Evolutionary conservation across 1,140 invertebrate species (phyloP).

Genomic region (Tetramorium simillimum): DNA sequence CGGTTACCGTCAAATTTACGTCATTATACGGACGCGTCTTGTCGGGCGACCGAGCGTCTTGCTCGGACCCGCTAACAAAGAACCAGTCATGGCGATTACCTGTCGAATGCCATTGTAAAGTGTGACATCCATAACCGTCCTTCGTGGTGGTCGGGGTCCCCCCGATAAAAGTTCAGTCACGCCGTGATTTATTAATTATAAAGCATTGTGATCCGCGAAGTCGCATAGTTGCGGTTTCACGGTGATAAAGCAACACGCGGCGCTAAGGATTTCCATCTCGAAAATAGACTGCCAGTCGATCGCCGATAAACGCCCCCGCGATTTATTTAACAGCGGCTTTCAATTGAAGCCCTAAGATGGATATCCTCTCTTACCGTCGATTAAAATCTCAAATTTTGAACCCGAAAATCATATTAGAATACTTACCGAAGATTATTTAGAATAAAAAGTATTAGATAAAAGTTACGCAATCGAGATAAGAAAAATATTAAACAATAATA

Average conservation of each 20-base stretch:
- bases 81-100: conserved; percentile 55
- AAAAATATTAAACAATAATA: neutral
- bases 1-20: conserved; percentile 29
- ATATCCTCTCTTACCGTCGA: neutral
- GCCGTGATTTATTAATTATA: conserved; percentile 61
- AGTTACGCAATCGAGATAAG: neutral
- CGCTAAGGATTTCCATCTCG: conserved; percentile 54
- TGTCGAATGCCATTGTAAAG: conserved; percentile 55
- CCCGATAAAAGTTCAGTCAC: conserved; percentile 58
- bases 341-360: conserved; percentile 2
- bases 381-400: neutral
- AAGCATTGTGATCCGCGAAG: conserved; percentile 59
- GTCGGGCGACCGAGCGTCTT: conserved; percentile 28
- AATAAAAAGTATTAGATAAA: neutral
- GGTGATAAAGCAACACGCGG: conserved; percentile 53
- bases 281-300: conserved; percentile 48
- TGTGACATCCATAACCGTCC: conserved; percentile 56
- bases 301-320: conserved; percentile 33
- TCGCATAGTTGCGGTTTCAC: conserved; percentile 58
- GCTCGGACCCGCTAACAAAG: conserved; percentile 37
- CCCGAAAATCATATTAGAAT: neutral
- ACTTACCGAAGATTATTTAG: neutral
- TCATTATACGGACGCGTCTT: conserved; percentile 25
- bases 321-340: conserved; percentile 50
- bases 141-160: conserved; percentile 40